phyloP scores from a whole-genome alignment of 2,113 vertebrate genomes.

The Centropus unirufus region DNA sequence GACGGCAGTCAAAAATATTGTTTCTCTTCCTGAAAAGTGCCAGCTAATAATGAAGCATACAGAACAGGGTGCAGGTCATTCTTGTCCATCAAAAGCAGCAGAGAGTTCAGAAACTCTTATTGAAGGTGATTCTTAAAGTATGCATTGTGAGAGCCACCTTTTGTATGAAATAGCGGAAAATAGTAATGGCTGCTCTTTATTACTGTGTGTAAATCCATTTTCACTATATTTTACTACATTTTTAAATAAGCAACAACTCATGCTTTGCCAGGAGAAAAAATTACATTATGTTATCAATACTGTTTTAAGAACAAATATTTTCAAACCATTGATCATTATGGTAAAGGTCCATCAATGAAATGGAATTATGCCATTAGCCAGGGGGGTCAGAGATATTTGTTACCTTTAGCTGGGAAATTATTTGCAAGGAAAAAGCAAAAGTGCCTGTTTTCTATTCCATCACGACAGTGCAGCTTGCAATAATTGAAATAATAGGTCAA shows the following conservation, averaged over 20 bases:
- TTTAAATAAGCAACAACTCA: background rate
- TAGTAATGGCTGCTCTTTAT: background rate
- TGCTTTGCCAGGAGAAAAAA: background rate
- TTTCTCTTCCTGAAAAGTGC: background rate
- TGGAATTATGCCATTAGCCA: background rate
- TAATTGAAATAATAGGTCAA: background rate
- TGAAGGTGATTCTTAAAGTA: background rate
- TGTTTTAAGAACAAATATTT: background rate
- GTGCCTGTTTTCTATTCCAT: background rate
- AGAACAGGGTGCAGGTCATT: background rate
- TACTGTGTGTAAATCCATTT: background rate
- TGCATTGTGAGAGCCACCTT: accelerated
- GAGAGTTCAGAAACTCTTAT: background rate
- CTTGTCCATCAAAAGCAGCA: background rate
- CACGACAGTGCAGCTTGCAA: background rate
- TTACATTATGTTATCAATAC: background rate
- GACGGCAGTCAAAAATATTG: background rate
- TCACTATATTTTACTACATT: background rate
- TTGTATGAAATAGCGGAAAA: background rate
- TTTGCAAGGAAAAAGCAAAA: background rate
- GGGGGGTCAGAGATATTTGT: background rate
- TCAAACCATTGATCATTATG: background rate
- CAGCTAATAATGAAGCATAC: background rate
- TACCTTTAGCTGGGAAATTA: background rate
- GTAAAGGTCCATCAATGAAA: conserved; percentile 18